Conservation (phyloP, 2,888 invertebrate genomes). For the Microctonus brassicae region DNA sequence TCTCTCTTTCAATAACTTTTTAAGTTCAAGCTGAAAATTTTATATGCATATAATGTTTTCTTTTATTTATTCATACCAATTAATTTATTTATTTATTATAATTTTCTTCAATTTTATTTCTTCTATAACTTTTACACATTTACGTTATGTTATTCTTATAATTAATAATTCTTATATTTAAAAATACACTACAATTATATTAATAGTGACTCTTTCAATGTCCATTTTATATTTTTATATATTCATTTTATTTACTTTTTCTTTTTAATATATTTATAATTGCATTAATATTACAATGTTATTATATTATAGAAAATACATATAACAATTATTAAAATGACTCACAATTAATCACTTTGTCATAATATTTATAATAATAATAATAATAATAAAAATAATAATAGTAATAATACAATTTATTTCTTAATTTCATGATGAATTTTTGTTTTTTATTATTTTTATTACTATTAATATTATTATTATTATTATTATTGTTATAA, state of each 20-base stretch:
- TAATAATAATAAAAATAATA: conserved; percentile 54
- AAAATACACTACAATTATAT: conserved; percentile 59
- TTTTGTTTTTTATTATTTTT: too few species aligned
- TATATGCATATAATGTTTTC: neutral
- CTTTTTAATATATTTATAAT: conserved; percentile 49
- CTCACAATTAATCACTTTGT: conserved; percentile 65
- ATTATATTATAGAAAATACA: conserved; percentile 68
- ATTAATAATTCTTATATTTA: neutral
- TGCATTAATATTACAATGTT: conserved; percentile 57
- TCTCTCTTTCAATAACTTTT: neutral
- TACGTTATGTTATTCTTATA: too few species aligned
- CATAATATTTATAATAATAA: conserved; percentile 40
- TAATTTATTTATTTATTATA: conserved; percentile 19
- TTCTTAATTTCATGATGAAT: too few species aligned
- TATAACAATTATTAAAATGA: conserved; percentile 69
- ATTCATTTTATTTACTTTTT: conserved; percentile 30
- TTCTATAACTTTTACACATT: too few species aligned
- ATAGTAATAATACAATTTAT: too few species aligned
- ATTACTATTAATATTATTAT: too few species aligned
- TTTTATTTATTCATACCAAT: neutral
- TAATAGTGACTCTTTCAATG: conserved; percentile 63
- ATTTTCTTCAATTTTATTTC: conserved; percentile 49
- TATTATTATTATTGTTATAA: too few species aligned
- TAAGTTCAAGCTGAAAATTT: neutral
- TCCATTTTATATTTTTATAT: conserved; percentile 51